Evolutionary conservation across 2,113 vertebrate genomes (phyloP), one percentile per base, ranked within the genome.

Genomic region (Phylloscopus trochilus): DNA sequence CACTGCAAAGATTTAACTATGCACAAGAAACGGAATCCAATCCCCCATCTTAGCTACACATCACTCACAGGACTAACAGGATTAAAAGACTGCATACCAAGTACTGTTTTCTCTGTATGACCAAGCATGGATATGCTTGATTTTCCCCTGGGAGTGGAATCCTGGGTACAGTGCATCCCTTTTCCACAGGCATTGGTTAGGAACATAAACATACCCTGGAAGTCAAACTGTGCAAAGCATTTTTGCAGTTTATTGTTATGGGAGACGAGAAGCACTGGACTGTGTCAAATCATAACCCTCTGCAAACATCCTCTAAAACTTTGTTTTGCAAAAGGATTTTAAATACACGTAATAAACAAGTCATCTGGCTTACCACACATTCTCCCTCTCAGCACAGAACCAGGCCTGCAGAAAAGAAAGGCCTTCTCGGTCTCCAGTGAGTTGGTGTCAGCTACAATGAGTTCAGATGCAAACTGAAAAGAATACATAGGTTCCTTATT

Each of bases 361-460:
- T 51, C 12, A 66, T 89, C 39, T 67, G 68, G 94, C 99, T 99
- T 98, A 99, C 99, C 99, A 92, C 99, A 99, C 99, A 99, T 99
- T 70, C 99, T 98, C 15, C 99, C 99, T 89, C 99, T 99, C 67
- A 99, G 98, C 92, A 99, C 97, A 2, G 99, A 99, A 87, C 99
- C 99, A 2, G 99, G 99, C 59, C 98, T 98, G 96, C 99, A 99
- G 97, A 98, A 99, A 44, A 99, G 98, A 46, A 98, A 98, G 15
- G 99, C 98, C 82, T 97, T 99, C 93, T 97, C 98, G 2, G 99
- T 98, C 95, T 99, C 99, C 92, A 99, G 96, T 6, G 99, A 99
- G 93, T 99, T 99, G 94, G 98, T 98, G 94, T 99, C 99, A 4
- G 98, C 98, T 58, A 99, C 95, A 13, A 99, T 98, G 96, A 99